A percentile compares a stretch with the other conserved stretches of the same genome.
phyloP scores from a whole-genome alignment of 2,888 invertebrate species.

The Deilephila porcellus region DNA sequence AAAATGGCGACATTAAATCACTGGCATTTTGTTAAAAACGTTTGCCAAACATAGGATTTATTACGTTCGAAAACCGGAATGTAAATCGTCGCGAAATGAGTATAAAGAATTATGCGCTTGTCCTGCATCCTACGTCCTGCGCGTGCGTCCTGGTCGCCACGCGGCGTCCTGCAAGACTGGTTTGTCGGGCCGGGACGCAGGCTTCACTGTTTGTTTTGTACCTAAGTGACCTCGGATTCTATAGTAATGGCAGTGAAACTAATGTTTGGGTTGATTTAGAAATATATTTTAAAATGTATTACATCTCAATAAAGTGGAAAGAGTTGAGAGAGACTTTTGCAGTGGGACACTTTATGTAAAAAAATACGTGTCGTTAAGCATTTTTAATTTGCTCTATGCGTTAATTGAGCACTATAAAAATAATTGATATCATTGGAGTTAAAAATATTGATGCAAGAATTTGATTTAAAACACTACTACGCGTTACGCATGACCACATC shows the following conservation, averaged over 20 bases:
- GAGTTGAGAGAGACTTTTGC: no score
- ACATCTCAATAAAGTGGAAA: no score
- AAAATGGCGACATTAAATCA: constrained; percentile 6
- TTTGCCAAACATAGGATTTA: neutral
- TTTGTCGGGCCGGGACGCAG: constrained; percentile 25
- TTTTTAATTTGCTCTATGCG: no score
- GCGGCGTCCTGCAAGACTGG: constrained; percentile 23
- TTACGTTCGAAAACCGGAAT: constrained; percentile 3
- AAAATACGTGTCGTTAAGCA: no score
- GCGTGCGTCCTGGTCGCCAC: neutral
- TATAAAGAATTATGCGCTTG: neutral
- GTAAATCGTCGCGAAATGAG: constrained; percentile 15
- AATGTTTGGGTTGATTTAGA: neutral
- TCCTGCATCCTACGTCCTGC: neutral
- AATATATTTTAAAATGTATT: neutral
- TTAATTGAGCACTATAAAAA: no score
- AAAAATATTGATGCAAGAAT: no score
- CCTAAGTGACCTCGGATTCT: constrained; percentile 18
- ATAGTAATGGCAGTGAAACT: neutral
- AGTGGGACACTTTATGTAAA: no score
- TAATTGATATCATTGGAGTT: no score
- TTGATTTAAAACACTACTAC: no score
- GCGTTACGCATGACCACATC: no score
- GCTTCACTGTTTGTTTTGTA: constrained; percentile 31
- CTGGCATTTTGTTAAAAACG: neutral